A percentile compares a stretch with the other conserved stretches of the same genome.
Conservation (phyloP, 2,113 vertebrate species). For the Muntiacus reevesi region DNA sequence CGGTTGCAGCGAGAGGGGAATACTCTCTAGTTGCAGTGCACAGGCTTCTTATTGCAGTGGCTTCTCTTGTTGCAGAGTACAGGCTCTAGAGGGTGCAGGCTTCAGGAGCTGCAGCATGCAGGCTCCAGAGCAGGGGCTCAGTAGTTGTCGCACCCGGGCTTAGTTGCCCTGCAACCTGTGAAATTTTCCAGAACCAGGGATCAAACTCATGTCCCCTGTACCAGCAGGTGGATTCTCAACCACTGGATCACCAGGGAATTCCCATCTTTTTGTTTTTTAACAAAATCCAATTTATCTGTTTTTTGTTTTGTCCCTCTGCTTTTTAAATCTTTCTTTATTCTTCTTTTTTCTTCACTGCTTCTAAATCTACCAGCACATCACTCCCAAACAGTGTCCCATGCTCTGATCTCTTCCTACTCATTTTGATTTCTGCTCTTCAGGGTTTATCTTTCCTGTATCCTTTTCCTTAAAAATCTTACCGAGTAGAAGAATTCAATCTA, state of each 20-base stretch:
- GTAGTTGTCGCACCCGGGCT: neutral
- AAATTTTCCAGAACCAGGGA: neutral
- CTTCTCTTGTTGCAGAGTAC: neutral
- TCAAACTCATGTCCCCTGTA: neutral
- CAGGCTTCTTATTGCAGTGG: neutral
- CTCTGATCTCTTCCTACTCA: neutral
- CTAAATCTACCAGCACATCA: neutral
- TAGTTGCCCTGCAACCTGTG: neutral
- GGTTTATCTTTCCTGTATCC: neutral
- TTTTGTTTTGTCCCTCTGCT: neutral
- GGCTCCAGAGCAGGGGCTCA: neutral
- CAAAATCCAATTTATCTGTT: neutral
- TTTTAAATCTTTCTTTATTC: constrained; percentile 1
- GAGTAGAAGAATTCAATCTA: neutral
- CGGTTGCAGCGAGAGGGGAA: rapidly evolving
- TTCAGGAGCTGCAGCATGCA: neutral
- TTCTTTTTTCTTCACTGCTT: neutral
- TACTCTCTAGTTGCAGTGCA: neutral
- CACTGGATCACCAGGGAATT: too few species aligned
- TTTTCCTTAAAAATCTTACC: constrained; percentile 20
- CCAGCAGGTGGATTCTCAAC: neutral
- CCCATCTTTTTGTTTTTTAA: neutral
- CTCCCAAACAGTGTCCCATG: neutral
- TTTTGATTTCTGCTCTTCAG: neutral
- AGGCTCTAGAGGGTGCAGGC: neutral